Evolutionary conservation across 2,113 vertebrate genomes (phyloP), one percentile per base, ranked within the genome.

Genomic region (Phodopus roborovskii): DNA sequence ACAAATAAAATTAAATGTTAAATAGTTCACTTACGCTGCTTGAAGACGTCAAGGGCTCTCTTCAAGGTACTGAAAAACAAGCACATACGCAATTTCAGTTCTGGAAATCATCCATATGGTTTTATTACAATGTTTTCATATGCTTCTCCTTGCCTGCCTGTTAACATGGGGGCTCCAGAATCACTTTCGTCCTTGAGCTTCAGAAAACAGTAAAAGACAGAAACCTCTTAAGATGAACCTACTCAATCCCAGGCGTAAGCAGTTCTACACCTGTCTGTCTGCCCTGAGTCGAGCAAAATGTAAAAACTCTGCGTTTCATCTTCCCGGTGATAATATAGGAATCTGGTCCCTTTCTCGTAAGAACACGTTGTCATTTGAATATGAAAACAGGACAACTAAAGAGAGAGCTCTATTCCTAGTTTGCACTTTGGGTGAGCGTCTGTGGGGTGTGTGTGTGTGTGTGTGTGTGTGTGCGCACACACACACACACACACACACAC

Each of bases 31-130:
- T 99, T 98, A 99, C 99, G 99, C 96, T 99, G 98, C 97, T 99
- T 99, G 94, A 99, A 99, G 96, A 99, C 96, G 36, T 99, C 99
- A 17, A 99, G 98, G 4, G 99, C 99, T 97, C 98, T 98, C 98
- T 99, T 99, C 97, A 99, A 97, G 0, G 99, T 99, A 98, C 99
- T 99, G 94, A 77, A 97, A 98, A 96, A 97, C 87, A 98, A 50
- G 98, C 50, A 92, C 1, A 77, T 24, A 85, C 3, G 83, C 50
- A 9, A 74, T 97, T 95, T 97, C n/a, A 97, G 4, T 77, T 33
- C 71, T 89, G 45, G 58, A 96, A 96, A 93, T 5, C 22, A n/a
- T 26, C 83, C 79, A 15, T 64, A 39, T 68, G 82, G 10, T 26
- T 16, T 89, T 48, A 62, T 20, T 73, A 50, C 26, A 90, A 92